Base-by-base conservation (phyloP, 2,888 invertebrate genomes). In the Hemicrepidius hirtus region DNA sequence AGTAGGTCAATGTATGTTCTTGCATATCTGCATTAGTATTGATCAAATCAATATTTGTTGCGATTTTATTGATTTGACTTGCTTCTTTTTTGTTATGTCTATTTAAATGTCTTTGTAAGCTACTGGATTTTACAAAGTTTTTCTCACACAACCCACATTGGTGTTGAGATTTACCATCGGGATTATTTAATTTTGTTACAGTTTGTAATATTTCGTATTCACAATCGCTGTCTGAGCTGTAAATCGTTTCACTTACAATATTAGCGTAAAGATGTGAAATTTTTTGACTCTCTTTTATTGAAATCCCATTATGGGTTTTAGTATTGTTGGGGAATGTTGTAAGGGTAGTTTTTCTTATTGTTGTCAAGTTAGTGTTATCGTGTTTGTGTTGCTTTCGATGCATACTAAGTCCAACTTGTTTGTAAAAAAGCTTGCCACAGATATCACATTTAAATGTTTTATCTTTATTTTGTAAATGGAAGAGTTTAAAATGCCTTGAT, bases 151-250 rank as follows among this genome's bases (percentile, higher is more conserved):
- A 66, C 2, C 64, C 40, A 53, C 78, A 78, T 13, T 35, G 28
- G 32, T 68, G 28, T 6, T 18, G 18, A 9, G 55, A 65, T 37
- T 73, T 62, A 16, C n/a, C 28, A 35, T 64, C 55, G 44, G 53
- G 6, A 16, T n/a, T 50, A 0, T 40, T 68, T 12, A 76, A 13
- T 53, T 73, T 76, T 46, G 53, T 60, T 21, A 66, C 57, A 4
- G 69, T 76, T 44, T 69, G 73, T 24, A 76, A 12, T 40, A 76
- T 63, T 69, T 76, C 73, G 55, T 76, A 76, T 67, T 76, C 76
- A 21, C 75, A 75, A 66, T 76, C 76, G 46, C 73, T 75, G 41
- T 75, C 73, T 2, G 75, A 75, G 32, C 75, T 75, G 49, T 76
- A 76, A 12, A 76, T 55, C 12, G 53, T 73, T 69, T 75, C 70